Percentiles rank a stretch among this genome's conserved stretches.
Evolutionary conservation across 2,113 vertebrate genomes (phyloP).

Genomic region (Panthera leo): DNA sequence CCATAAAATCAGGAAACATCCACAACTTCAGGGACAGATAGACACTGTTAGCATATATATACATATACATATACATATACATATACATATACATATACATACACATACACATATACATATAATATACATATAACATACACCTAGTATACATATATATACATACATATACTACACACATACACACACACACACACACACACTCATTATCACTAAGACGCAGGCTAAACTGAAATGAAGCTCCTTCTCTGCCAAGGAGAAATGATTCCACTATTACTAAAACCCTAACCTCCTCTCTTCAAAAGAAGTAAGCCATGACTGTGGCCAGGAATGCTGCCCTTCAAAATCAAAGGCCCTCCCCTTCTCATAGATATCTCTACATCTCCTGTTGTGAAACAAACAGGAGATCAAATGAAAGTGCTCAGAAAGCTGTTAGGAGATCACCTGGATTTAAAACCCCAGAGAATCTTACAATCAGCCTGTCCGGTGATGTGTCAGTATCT

Average conservation of each 20-base stretch:
- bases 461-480: neutral
- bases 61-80: neutral
- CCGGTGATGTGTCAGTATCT: too few species aligned
- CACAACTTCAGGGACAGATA: neutral
- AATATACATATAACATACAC: neutral
- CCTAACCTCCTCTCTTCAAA: neutral
- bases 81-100: neutral
- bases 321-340: neutral
- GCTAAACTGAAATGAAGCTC: neutral
- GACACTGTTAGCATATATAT: neutral
- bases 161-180: neutral
- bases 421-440: neutral
- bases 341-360: neutral
- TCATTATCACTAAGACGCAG: neutral
- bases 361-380: too few species aligned
- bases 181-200: too few species aligned
- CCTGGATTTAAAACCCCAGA: neutral
- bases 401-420: neutral
- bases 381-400: neutral
- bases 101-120: neutral
- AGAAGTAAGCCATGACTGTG: neutral
- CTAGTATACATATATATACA: neutral
- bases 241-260: neutral
- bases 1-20: neutral
- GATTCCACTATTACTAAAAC: neutral